These are phyloP conservation scores for Leptopilina myrica DNA, from an alignment of 2,888 invertebrate genomes.

Conservation along the genomic window DNA sequence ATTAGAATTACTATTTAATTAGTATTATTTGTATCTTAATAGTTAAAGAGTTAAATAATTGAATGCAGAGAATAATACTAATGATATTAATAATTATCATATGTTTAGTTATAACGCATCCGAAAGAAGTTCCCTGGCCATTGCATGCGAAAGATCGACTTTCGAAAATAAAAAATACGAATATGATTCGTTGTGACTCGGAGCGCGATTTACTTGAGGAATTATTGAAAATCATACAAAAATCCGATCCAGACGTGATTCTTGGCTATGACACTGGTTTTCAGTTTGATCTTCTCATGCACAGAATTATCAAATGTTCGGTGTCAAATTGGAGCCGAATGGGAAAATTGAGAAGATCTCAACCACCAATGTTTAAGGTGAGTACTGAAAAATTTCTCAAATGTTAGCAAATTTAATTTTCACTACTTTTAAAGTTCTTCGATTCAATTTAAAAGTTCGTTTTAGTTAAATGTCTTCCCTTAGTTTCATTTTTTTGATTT, in stretches of 20 bases:
- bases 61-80: too few species aligned
- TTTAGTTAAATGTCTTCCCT: too few species aligned
- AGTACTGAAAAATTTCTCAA: not conserved
- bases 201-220: conserved; percentile 92
- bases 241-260: conserved; percentile 94
- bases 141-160: conserved; percentile 87
- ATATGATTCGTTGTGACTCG: conserved; percentile 87
- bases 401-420: too few species aligned
- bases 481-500: too few species aligned
- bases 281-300: conserved; percentile 93
- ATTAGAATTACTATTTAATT: too few species aligned
- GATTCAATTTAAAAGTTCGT: too few species aligned
- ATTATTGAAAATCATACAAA: conserved; percentile 90
- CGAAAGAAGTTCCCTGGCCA: conserved; percentile 89
- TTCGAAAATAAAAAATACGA: conserved; percentile 83
- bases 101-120: conserved; percentile 86
- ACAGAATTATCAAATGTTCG: conserved; percentile 86
- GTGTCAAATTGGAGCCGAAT: conserved; percentile 94
- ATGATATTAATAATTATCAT: too few species aligned
- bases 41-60: too few species aligned
- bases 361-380: conserved; percentile 72
- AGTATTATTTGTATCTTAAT: too few species aligned
- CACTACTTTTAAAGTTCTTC: too few species aligned
- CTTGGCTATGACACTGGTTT: conserved; percentile 96
- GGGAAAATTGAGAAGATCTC: conserved; percentile 87